phyloP scores from a whole-genome alignment of 1,140 invertebrate species.

The Laupala kohalensis region DNA sequence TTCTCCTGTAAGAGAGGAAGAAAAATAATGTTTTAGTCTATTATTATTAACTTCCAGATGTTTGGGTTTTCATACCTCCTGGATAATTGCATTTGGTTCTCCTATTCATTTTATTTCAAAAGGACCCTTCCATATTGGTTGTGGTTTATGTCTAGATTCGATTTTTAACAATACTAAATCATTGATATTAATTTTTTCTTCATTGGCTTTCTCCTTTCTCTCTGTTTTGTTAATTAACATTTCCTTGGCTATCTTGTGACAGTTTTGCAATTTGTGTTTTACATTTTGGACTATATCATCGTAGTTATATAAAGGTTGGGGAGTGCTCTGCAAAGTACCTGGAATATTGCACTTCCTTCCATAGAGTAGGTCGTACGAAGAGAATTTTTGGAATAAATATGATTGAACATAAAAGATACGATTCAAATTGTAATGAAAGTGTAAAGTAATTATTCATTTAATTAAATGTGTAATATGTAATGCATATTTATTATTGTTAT shows the following conservation, averaged over 20 bases:
- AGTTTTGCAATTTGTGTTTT: slow-evolving; percentile 3
- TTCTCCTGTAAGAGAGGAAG: no score
- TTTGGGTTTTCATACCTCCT: neutral
- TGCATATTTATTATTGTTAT: no score
- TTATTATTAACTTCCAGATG: neutral
- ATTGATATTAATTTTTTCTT: no score
- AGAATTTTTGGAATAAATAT: no score
- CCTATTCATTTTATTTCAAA: neutral
- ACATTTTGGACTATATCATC: slow-evolving; percentile 1
- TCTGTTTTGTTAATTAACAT: neutral
- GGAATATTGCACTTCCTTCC: slow-evolving; percentile 8
- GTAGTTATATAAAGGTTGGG: no score
- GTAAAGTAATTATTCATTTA: no score
- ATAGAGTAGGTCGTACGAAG: slow-evolving; percentile 6
- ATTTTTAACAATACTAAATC: no score
- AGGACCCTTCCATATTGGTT: neutral
- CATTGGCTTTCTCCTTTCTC: neutral
- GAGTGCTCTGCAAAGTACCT: neutral
- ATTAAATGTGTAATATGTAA: no score
- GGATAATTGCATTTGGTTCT: neutral
- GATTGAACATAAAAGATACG: no score
- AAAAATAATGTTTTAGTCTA: neutral
- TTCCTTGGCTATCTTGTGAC: no score
- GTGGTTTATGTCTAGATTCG: neutral
- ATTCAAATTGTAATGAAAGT: no score